Evolutionary conservation across 2,797 vertebrate species (phyloP), one percentile per base, ranked within the genome.

Genomic region (Tauraco hartlaubi): DNA sequence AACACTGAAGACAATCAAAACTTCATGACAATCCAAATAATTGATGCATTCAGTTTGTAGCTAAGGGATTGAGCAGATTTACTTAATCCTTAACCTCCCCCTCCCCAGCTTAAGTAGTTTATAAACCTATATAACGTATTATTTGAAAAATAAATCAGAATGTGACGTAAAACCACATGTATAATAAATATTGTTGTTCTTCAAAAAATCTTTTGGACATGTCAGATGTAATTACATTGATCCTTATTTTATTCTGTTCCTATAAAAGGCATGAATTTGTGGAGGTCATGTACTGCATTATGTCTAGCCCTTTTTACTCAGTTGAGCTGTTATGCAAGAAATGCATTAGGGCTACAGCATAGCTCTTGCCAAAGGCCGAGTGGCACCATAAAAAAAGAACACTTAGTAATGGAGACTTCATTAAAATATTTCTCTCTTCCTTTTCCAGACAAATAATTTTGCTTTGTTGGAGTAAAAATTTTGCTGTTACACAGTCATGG

Each of bases 21-120:
- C 44, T 95, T 95, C 94, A 85, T 92, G 84, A 95, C 88, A 96
- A 88, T 85, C 68, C 63, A 95, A 96, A 88, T 84, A 95, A 94
- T 95, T 96, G 88, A 84, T 87, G 72, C 82, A 95, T 96, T 98
- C 95, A 96, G 93, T 84, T 96, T 90, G 72, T 96, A 97, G 85
- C 90, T 97, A 77, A 96, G 94, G 49, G 88, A 95, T 96, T 97
- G 96, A 95, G 51, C 85, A 97, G 96, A 96, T 97, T 97, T 97
- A 94, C 28, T 96, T 97, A 97, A 97, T 96, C 86, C 58, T 79
- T 61, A 83, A 41, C 39, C 39, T 41, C 39, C 39, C 39, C 39
- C 39, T 13, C 13, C 37, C 39, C 37, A 92, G 94, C 31, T 94
- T 97, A 58, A 93, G 79, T 96, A 93, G 67, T 97, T 92, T 96